phyloP scores from a whole-genome alignment of 2,888 invertebrate species.

The Carterocephalus palaemon region DNA sequence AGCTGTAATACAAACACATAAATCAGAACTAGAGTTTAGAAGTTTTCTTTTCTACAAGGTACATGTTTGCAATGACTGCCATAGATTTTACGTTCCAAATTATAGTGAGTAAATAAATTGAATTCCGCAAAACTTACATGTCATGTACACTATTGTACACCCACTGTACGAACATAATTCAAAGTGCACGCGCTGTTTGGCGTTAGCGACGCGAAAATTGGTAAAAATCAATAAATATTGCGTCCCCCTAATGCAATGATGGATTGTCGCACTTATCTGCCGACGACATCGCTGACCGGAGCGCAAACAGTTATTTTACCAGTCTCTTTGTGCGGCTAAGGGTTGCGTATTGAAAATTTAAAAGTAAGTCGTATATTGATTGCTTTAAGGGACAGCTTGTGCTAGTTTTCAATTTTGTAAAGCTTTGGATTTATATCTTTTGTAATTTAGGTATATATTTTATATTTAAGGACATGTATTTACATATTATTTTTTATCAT shows the following conservation, averaged over 20 bases:
- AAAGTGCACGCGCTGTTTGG: slow-evolving; percentile 22
- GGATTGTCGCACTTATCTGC: slow-evolving; percentile 66
- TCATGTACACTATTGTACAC: too few relatives aligned
- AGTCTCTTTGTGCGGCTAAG: slow-evolving; percentile 37
- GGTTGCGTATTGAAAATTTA: slow-evolving; percentile 19
- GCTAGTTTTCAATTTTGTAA: too few relatives aligned
- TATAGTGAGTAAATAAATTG: too few relatives aligned
- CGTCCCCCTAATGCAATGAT: slow-evolving; percentile 70
- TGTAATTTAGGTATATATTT: not conserved
- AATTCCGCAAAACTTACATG: too few relatives aligned
- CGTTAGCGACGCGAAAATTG: slow-evolving; percentile 42
- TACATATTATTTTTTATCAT: not conserved
- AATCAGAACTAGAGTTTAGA: too few relatives aligned
- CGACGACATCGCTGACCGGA: slow-evolving; percentile 58
- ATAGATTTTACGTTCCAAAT: too few relatives aligned
- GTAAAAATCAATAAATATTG: slow-evolving; percentile 64
- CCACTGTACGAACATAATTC: slow-evolving; percentile 1
- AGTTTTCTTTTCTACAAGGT: too few relatives aligned
- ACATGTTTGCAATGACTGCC: not conserved
- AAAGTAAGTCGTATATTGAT: slow-evolving; percentile 6
- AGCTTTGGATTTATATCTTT: too few relatives aligned
- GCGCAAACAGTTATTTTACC: slow-evolving; percentile 40
- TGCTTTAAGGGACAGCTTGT: not conserved
- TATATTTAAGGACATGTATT: not conserved
- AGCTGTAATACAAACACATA: too few relatives aligned